Evolutionary conservation across 1,140 invertebrate genomes (phyloP).

Genomic region (Rhagoletis zephyria): DNA sequence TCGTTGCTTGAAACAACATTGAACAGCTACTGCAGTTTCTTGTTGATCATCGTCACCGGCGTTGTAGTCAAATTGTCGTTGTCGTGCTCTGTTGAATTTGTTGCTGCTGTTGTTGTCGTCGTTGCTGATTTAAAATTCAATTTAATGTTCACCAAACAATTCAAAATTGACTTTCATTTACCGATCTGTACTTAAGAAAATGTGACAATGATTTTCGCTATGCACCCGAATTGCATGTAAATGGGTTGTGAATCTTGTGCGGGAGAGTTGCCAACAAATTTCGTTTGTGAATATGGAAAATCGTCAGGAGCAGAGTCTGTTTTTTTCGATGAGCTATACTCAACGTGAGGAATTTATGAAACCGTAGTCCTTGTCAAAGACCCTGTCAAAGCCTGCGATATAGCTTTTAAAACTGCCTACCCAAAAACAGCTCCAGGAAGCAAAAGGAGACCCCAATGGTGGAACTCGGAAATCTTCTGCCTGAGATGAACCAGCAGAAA

Average conservation of each 20-base stretch:
- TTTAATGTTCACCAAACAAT: constrained; percentile 29
- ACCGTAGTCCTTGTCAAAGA: no score
- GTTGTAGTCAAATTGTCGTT: constrained; percentile 15
- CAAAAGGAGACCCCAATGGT: no score
- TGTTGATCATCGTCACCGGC: background rate
- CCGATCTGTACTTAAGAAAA: constrained; percentile 1
- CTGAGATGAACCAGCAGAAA: no score
- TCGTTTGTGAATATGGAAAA: background rate
- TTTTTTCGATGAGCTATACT: no score
- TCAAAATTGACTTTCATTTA: constrained; percentile 29
- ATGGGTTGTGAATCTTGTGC: background rate
- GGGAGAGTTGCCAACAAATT: background rate
- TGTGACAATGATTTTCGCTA: constrained; percentile 7
- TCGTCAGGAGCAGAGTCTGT: no score
- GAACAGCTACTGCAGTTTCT: background rate
- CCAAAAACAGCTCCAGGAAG: no score
- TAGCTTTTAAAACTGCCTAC: no score
- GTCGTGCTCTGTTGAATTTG: constrained; percentile 30
- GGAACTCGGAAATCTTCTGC: no score
- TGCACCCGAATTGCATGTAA: background rate
- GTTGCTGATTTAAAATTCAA: background rate
- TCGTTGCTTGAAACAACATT: background rate
- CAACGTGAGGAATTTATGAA: no score
- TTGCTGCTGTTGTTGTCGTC: background rate
- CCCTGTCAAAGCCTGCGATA: no score